phyloP scores from a whole-genome alignment of 2,797 vertebrate genomes.

The Sebastes minor region DNA sequence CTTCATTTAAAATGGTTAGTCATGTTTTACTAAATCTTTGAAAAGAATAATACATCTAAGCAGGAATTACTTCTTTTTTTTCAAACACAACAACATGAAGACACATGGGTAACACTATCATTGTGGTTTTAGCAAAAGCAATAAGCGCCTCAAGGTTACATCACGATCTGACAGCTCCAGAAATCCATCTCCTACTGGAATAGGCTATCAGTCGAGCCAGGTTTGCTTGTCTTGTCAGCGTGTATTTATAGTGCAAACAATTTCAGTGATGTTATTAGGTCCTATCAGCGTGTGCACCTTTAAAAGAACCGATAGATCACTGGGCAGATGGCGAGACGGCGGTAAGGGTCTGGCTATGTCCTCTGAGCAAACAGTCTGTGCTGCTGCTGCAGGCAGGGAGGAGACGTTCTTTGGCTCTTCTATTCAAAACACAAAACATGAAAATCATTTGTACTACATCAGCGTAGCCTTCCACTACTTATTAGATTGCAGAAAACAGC shows the following conservation, averaged over 20 bases:
- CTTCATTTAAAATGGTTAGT: not conserved
- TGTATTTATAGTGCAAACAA: slow-evolving; percentile 67
- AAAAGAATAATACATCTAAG: not conserved
- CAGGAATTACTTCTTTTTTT: slow-evolving; percentile 2
- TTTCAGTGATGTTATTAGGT: slow-evolving; percentile 60
- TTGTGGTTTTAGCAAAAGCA: slow-evolving; percentile 44
- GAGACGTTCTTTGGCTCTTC: not conserved
- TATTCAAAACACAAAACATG: slow-evolving; percentile 22
- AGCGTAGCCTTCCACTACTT: not conserved
- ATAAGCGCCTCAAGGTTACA: slow-evolving; percentile 29
- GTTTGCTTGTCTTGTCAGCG: slow-evolving; percentile 63
- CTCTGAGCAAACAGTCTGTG: slow-evolving; percentile 60
- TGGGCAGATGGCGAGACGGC: slow-evolving; percentile 44
- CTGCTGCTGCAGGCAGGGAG: slow-evolving; percentile 29
- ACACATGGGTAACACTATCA: slow-evolving; percentile 11
- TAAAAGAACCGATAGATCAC: slow-evolving; percentile 69
- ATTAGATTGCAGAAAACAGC: not conserved
- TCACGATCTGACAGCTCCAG: slow-evolving; percentile 28
- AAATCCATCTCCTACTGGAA: slow-evolving; percentile 34
- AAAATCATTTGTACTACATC: not conserved
- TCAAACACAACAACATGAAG: slow-evolving; percentile 29
- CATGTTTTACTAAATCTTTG: not conserved
- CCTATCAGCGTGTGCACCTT: slow-evolving; percentile 57
- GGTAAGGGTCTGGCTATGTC: slow-evolving; percentile 45
- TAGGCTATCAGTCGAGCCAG: slow-evolving; percentile 25